Evolutionary conservation across 2,113 vertebrate genomes (phyloP), one percentile per base, ranked within the genome.

Genomic region (Orthonyx spaldingii): DNA sequence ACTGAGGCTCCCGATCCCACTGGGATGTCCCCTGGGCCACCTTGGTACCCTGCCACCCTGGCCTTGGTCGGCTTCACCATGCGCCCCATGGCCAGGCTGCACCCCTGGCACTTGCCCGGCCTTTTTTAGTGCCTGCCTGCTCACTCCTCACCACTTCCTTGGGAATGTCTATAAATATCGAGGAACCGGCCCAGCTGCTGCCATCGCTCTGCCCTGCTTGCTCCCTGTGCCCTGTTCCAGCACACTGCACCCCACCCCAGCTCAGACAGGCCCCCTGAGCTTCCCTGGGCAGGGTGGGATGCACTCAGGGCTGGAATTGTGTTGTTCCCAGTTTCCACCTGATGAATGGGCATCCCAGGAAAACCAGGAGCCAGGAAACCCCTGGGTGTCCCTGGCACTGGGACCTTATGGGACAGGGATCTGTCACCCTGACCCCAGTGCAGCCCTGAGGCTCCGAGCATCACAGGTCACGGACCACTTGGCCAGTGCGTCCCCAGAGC

Each of bases 151-250:
- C 87, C 77, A 77, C 97, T 95, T 96, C 84, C 97, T 97, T 94
- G 94, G 97, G 98, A 98, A 98, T 98, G 97, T 98, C 98, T 98
- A 98, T 98, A 97, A 98, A 98, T 99, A 99, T 92, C 90, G 64
- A 94, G 84, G 86, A 95, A 89, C 80, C 47, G 30, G 65, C 59
- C 80, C 97, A 98, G 94, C 90, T 98, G 98, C 80, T 94, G 89
- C 97, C 91, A 87, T 98, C 97, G 2, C 50, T 98, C 98, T 90
- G 65, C 37, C 49, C 30, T 1, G 33, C 49, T 57, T 5, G 9
- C 27, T 63, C 4, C 1, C 41, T 79, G 60, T 1, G 0, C 27
- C 16, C 39, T 24, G 22, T 65, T 35, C 60, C 37, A 26, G 33
- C 22, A 20, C 32, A 59, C 30, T 2, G 5, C 41, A 37, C 33